Conservation (phyloP, 2,797 vertebrate species). For the Neopelma chrysocephalum region DNA sequence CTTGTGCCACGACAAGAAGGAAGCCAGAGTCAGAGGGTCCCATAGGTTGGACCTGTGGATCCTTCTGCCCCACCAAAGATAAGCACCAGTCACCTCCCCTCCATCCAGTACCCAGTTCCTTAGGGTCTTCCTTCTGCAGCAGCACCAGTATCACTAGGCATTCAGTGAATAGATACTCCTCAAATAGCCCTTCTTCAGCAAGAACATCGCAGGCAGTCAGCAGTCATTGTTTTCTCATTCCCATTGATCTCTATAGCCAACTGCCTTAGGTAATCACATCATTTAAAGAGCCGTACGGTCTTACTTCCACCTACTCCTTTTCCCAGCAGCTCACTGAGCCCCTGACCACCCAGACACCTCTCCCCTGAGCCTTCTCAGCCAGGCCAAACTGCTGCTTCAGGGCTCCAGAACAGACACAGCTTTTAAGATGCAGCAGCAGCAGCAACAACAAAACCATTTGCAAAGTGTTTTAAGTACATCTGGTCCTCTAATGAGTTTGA, state of each 20-base stretch:
- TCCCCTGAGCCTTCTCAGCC: not conserved
- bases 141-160: not conserved
- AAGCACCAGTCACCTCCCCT: not conserved
- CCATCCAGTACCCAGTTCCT: not conserved
- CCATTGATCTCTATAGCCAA: not conserved
- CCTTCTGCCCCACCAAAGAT: not conserved
- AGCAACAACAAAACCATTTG: not conserved
- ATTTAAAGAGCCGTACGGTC: not conserved
- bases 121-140: not conserved
- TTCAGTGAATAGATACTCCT: not conserved
- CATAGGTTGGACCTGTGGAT: not conserved
- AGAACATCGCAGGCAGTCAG: not conserved
- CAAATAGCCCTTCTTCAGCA: not conserved
- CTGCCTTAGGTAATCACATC: not conserved
- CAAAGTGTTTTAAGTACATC: not conserved
- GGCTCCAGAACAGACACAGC: not conserved
- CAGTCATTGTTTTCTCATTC: not conserved
- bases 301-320: not conserved
- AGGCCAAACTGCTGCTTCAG: not conserved
- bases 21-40: not conserved
- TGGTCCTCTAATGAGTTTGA: not conserved
- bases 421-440: not conserved
- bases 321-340: not conserved
- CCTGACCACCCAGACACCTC: not conserved
- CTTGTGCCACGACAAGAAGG: not conserved